phyloP scores from a whole-genome alignment of 2,888 invertebrate genomes.

The Teleiodes luculella region DNA sequence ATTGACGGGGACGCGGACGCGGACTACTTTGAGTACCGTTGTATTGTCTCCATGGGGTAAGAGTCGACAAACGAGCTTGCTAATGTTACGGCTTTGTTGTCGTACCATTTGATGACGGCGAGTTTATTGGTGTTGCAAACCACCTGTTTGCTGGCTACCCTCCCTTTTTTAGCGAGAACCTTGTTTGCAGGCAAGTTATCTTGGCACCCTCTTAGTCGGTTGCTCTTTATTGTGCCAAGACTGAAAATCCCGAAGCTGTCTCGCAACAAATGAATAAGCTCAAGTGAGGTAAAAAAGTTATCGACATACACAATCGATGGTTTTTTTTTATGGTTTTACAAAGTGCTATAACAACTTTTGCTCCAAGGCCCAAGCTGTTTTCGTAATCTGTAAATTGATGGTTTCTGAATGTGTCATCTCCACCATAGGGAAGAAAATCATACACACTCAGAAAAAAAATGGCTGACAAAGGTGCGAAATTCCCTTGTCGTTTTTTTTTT shows the following conservation, averaged over 20 bases:
- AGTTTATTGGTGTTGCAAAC: neutral
- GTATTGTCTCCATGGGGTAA: constrained; percentile 1
- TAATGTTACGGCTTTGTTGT: constrained; percentile 15
- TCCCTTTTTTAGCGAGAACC: constrained; percentile 12
- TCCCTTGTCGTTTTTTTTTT: too few relatives aligned
- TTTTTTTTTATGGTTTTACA: constrained; percentile 20
- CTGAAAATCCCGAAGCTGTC: constrained; percentile 18
- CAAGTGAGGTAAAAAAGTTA: constrained; percentile 11
- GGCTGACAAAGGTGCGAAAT: too few relatives aligned
- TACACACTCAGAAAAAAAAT: constrained; percentile 43
- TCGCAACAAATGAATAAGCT: constrained; percentile 17
- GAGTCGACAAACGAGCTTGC: constrained; percentile 7
- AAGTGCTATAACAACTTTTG: neutral
- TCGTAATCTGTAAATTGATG: neutral
- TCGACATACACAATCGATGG: constrained; percentile 10
- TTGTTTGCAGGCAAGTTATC: constrained; percentile 13
- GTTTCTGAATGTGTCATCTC: constrained; percentile 25
- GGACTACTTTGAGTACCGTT: too few relatives aligned
- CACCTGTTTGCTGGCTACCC: neutral
- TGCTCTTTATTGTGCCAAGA: constrained; percentile 18
- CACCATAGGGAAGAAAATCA: constrained; percentile 40
- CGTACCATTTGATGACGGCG: constrained; percentile 21
- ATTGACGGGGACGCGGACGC: constrained; percentile 1
- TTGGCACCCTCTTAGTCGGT: constrained; percentile 21
- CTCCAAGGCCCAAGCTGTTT: neutral